phyloP scores from a whole-genome alignment of 2,888 invertebrate genomes.

The Urechis unicinctus region DNA sequence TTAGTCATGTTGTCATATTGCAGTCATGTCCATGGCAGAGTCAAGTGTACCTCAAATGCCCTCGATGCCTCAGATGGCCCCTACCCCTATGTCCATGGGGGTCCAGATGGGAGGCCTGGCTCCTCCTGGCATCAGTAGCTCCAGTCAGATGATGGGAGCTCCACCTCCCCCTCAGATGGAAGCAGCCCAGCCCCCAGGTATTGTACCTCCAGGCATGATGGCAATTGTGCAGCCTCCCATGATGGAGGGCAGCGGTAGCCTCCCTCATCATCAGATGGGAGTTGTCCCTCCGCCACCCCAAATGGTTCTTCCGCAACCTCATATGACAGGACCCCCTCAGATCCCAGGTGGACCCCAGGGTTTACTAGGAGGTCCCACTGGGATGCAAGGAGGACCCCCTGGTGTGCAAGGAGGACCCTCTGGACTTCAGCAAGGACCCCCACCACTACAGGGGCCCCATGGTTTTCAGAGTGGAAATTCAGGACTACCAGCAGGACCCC shows the following conservation, averaged over 20 bases:
- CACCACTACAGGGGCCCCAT: not conserved
- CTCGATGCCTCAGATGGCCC: too few species aligned
- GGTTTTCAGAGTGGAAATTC: constrained; percentile 2
- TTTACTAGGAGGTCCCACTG: constrained; percentile 4
- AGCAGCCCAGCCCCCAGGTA: too few species aligned
- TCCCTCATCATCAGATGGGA: too few species aligned
- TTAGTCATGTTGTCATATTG: too few species aligned
- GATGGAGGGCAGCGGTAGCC: too few species aligned
- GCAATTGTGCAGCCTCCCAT: too few species aligned
- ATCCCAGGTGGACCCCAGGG: constrained; percentile 13
- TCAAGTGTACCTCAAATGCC: too few species aligned
- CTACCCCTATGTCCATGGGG: too few species aligned
- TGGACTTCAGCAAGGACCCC: constrained; percentile 6
- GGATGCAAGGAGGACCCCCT: constrained; percentile 7
- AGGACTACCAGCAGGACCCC: not conserved
- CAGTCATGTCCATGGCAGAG: too few species aligned
- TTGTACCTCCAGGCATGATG: too few species aligned
- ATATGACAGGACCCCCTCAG: constrained; percentile 7
- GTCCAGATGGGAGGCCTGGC: constrained; percentile 5
- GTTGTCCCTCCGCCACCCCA: constrained; percentile 6
- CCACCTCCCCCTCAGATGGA: constrained; percentile 13
- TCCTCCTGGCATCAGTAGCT: too few species aligned
- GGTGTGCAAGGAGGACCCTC: constrained; percentile 9
- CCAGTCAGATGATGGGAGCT: too few species aligned
- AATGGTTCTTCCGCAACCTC: constrained; percentile 6